Evolutionary conservation across 2,797 vertebrate genomes (phyloP).

Genomic region (Chaetophractus vellerosus): DNA sequence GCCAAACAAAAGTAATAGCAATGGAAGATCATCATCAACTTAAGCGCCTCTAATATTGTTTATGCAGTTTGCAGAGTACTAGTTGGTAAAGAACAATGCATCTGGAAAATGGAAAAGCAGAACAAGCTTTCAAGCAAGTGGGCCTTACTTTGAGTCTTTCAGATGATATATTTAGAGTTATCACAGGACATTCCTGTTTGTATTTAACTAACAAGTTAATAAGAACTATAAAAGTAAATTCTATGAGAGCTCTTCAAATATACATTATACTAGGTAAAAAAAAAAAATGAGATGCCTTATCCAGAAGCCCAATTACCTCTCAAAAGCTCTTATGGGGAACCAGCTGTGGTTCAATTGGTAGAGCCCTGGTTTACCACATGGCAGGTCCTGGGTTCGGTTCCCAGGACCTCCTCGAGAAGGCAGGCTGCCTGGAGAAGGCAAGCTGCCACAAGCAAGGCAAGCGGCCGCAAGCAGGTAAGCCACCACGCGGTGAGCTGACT

Average conservation of each 20-base stretch:
- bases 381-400: no score
- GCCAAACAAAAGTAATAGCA: not conserved
- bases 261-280: not conserved
- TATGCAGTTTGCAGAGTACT: conserved; percentile 19
- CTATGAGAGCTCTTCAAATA: not conserved
- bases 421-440: no score
- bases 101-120: conserved; percentile 57
- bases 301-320: not conserved
- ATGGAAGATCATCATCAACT: not conserved
- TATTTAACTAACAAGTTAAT: conserved; percentile 50
- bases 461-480: no score
- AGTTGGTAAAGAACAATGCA: not conserved
- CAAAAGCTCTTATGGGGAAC: no score
- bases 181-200: conserved; percentile 75
- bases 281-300: not conserved
- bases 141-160: not conserved
- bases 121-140: conserved; percentile 37
- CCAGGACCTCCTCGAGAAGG: no score
- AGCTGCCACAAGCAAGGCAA: no score
- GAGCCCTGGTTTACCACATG: no score
- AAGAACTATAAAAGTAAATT: conserved; percentile 2
- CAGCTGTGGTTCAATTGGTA: no score
- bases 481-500: no score
- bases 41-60: not conserved
- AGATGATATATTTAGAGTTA: conserved; percentile 40